These are phyloP conservation scores for Cataglyphis albicans DNA, from an alignment of 2,888 invertebrate genomes.

Conservation along the genomic window DNA sequence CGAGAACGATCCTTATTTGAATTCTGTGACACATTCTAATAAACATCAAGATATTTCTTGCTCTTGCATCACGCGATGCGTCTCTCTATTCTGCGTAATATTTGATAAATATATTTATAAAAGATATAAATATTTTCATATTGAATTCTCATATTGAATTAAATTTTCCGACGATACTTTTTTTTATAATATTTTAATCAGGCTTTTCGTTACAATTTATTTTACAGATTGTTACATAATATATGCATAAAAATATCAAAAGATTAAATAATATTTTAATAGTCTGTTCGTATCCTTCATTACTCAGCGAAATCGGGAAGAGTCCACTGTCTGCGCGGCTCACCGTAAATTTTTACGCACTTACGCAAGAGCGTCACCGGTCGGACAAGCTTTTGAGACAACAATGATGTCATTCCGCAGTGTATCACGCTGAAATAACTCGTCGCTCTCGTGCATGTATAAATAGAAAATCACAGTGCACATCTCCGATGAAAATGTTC, in stretches of 20 bases:
- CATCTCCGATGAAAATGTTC: not conserved
- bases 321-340: not conserved
- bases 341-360: slow-evolving; percentile 65
- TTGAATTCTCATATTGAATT: not conserved
- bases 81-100: not conserved
- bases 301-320: not conserved
- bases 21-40: slow-evolving; percentile 21
- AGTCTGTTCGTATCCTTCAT: not conserved
- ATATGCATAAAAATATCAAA: not conserved
- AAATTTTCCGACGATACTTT: not conserved
- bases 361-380: slow-evolving; percentile 72
- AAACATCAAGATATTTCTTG: not conserved
- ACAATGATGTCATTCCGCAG: slow-evolving; percentile 67
- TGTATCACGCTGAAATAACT: slow-evolving; percentile 51
- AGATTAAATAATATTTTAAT: not conserved
- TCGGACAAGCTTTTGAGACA: slow-evolving; percentile 67
- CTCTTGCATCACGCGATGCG: not conserved
- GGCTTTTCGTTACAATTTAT: not conserved
- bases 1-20: slow-evolving; percentile 29
- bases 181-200: slow-evolving; percentile 11
- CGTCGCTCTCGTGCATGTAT: slow-evolving; percentile 59
- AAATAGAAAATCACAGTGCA: slow-evolving; percentile 16
- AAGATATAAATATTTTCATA: not conserved
- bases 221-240: slow-evolving; percentile 1
- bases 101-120: not conserved